Conservation (phyloP, 2,797 vertebrate species). For the Catostomus latipinnis region DNA sequence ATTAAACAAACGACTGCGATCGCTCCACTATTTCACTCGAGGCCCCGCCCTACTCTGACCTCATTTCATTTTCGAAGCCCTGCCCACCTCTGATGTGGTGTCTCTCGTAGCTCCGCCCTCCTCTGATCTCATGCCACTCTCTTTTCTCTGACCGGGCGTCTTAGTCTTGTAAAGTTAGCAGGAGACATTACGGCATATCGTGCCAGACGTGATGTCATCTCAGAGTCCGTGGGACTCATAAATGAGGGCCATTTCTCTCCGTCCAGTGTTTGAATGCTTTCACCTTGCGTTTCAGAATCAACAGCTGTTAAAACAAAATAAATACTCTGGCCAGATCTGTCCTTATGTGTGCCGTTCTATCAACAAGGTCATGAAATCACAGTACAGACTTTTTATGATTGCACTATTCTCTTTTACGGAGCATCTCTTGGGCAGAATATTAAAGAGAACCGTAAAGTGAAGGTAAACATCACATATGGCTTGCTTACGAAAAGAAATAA, state of each 20-base stretch:
- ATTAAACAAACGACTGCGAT: too few species aligned
- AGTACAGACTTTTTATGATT: neutral
- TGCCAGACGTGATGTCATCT: slow-evolving; percentile 41
- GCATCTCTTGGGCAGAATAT: neutral
- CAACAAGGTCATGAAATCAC: slow-evolving; percentile 1
- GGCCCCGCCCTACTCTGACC: neutral
- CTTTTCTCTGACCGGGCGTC: slow-evolving; percentile 16
- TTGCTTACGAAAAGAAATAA: neutral
- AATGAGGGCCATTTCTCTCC: slow-evolving; percentile 3
- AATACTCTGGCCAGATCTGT: neutral
- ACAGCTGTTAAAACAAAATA: neutral
- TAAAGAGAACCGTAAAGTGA: neutral
- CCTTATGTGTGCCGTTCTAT: neutral
- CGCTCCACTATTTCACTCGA: neutral
- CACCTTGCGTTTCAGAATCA: slow-evolving; percentile 18
- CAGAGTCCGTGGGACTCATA: slow-evolving; percentile 25
- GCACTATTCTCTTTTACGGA: neutral
- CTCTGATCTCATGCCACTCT: neutral
- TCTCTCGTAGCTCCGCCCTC: neutral
- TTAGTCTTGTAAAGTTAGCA: slow-evolving; percentile 29
- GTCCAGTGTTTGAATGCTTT: neutral
- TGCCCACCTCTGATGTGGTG: neutral
- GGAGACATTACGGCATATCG: slow-evolving; percentile 38
- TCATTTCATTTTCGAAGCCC: neutral
- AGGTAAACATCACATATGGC: too few species aligned